Evolutionary conservation across 2,113 vertebrate species (phyloP).

Genomic region (Dicaeum eximium): DNA sequence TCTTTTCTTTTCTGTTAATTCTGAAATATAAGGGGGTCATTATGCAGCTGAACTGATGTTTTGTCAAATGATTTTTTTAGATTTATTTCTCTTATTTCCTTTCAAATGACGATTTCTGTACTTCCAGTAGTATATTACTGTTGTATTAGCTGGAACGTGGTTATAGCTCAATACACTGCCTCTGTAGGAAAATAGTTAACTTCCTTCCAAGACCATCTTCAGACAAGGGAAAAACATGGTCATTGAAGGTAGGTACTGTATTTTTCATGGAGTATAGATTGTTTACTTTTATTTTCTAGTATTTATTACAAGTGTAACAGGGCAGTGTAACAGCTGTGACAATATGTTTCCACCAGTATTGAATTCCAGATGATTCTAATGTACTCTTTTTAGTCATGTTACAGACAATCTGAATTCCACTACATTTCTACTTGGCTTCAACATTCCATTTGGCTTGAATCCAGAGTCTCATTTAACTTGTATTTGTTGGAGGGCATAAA

Average conservation of each 20-base stretch:
- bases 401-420: constrained; percentile 75
- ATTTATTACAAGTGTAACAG: constrained; percentile 50
- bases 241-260: constrained; percentile 56
- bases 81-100: constrained; percentile 31
- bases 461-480: constrained; percentile 64
- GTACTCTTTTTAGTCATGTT: constrained; percentile 53
- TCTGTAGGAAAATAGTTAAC: neutral
- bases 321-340: constrained; percentile 64
- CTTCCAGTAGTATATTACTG: constrained; percentile 27
- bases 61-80: neutral
- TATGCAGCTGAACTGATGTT: constrained; percentile 26
- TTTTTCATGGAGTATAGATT: constrained; percentile 41
- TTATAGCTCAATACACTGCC: constrained; percentile 56
- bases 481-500: constrained; percentile 70
- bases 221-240: constrained; percentile 50
- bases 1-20: constrained; percentile 13
- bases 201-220: constrained; percentile 19
- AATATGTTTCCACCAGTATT: constrained; percentile 58
- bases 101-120: constrained; percentile 36
- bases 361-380: constrained; percentile 41
- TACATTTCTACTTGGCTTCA: constrained; percentile 75
- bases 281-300: constrained; percentile 56
- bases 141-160: constrained; percentile 44
- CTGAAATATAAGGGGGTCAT: neutral
- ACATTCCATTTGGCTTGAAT: constrained; percentile 70